These are phyloP conservation scores for Thunnus maccoyii DNA, from an alignment of 2,113 vertebrate species.

Conservation along the genomic window DNA sequence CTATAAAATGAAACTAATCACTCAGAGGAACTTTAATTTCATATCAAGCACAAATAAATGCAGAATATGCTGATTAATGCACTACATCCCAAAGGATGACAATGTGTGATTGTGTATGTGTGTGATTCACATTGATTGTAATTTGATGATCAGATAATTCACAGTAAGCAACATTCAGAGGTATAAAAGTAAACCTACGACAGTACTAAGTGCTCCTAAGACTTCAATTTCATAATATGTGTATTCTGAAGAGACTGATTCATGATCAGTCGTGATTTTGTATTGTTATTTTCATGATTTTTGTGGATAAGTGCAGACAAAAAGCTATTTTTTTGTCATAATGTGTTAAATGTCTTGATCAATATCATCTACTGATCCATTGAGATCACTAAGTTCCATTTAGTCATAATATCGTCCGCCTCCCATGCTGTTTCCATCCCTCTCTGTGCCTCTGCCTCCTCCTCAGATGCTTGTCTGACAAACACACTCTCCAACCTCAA, in stretches of 20 bases:
- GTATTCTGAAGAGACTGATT: neutral
- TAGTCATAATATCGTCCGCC: constrained; percentile 34
- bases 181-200: neutral
- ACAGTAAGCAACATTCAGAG: neutral
- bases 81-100: no score
- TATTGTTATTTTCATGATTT: neutral
- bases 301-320: neutral
- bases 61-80: no score
- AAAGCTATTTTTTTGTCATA: neutral
- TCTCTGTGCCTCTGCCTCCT: constrained; percentile 23
- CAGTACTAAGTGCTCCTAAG: neutral
- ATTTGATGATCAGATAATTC: neutral
- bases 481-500: constrained; percentile 56
- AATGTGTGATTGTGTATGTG: no score
- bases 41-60: no score
- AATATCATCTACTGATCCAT: constrained; percentile 54
- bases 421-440: neutral
- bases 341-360: constrained; percentile 12
- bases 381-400: constrained; percentile 62
- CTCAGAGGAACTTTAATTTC: no score
- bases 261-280: no score
- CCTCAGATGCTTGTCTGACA: constrained; percentile 54
- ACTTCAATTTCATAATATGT: neutral
- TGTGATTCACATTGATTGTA: neutral
- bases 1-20: no score